Conservation (phyloP, 2,888 invertebrate genomes). For the Gonocerus acuteangulatus region DNA sequence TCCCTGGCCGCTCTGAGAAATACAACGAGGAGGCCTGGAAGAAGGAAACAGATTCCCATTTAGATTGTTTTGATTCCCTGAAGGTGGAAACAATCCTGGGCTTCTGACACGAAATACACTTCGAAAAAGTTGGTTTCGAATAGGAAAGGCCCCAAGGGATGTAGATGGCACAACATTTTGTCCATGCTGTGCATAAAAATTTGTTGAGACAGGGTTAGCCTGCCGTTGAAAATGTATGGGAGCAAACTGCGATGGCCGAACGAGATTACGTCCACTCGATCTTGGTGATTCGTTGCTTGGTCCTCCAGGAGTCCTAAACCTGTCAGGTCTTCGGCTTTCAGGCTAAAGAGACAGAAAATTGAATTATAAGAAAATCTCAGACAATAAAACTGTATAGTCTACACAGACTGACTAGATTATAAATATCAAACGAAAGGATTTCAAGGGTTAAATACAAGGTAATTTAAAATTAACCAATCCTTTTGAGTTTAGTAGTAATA, state of each 20-base stretch:
- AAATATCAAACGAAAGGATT: too few relatives aligned
- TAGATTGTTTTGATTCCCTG: background rate
- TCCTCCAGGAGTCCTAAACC: slow-evolving; percentile 4
- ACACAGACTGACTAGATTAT: too few relatives aligned
- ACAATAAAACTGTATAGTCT: too few relatives aligned
- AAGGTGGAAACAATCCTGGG: background rate
- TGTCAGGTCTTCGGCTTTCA: background rate
- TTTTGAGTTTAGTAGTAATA: too few relatives aligned
- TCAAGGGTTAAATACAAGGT: too few relatives aligned
- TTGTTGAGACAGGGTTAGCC: background rate
- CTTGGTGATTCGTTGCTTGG: background rate
- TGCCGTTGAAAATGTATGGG: background rate
- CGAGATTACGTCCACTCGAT: background rate
- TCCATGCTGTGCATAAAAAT: background rate
- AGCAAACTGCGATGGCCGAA: background rate
- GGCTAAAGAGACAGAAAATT: too few relatives aligned
- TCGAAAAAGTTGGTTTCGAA: background rate
- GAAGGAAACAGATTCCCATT: background rate
- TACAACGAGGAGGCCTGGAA: background rate
- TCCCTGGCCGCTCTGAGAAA: background rate
- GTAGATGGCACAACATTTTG: background rate
- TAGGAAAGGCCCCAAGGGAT: background rate
- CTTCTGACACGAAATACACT: background rate
- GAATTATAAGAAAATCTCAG: too few relatives aligned
- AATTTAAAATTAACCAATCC: too few relatives aligned